Percentiles rank a stretch among this genome's conserved stretches.
These are phyloP conservation scores for Galbula dea DNA, from an alignment of 2,113 vertebrate species.

Conservation along the genomic window DNA sequence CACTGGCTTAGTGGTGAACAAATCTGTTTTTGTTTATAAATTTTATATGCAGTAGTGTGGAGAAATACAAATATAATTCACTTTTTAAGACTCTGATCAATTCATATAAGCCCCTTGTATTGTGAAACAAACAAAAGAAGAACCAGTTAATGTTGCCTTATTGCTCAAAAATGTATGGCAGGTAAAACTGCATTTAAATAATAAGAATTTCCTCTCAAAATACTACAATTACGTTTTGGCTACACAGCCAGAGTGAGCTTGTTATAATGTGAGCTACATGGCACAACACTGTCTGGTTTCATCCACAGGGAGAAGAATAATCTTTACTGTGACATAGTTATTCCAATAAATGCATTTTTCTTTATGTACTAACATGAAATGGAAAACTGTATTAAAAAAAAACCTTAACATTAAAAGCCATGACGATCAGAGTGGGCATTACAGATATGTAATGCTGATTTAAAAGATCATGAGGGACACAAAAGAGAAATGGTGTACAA, in stretches of 20 bases:
- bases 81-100: slow-evolving; percentile 28
- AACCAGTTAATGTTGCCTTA: slow-evolving; percentile 16
- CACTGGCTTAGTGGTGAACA: background rate
- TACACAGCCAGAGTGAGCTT: background rate
- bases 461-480: background rate
- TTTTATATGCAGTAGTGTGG: background rate
- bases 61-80: background rate
- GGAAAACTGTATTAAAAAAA: background rate
- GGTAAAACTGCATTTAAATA: slow-evolving; percentile 31
- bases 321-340: background rate
- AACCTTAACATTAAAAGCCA: background rate
- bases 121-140: slow-evolving; percentile 29
- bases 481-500: background rate
- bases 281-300: background rate
- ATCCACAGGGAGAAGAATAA: slow-evolving; percentile 20
- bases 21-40: background rate
- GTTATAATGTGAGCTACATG: background rate
- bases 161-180: background rate
- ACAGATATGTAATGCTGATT: background rate
- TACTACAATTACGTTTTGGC: background rate
- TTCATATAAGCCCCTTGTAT: background rate
- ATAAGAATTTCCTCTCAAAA: slow-evolving; percentile 13
- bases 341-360: slow-evolving; percentile 2
- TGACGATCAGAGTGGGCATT: background rate
- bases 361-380: slow-evolving; percentile 25